Base-by-base conservation (phyloP, 2,888 invertebrate genomes). In the Drosophila macrospina region DNA sequence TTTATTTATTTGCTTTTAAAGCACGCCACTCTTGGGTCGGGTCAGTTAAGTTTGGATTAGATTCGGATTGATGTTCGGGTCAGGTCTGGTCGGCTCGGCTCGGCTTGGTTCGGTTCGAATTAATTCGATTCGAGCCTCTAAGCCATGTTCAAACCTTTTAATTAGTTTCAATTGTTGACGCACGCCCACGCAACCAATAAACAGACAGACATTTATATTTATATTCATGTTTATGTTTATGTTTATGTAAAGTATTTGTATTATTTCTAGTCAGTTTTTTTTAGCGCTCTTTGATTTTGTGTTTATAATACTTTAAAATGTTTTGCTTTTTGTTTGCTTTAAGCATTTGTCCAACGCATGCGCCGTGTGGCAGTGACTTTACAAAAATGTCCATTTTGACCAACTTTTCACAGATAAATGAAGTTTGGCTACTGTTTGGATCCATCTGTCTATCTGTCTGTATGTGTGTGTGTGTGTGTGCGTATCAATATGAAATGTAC, bases 1-100 rank as follows among this genome's bases (percentile, higher is more conserved):
- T 88, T 83, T 80, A 89, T 89, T 85, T 89, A 83, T 83, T 88
- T 84, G 69, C 74, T 77, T 83, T 81, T 64, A 85, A 83, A 86
- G 83, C 80, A 80, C 83, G 77, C 82, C 88, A 74, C 79, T 79
- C 79, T 78, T 55, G 61, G 78, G 32, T 71, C 77, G 50, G 66
- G 69, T 73, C 74, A 56, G 62, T 41, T 51, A 24, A 26, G 30
- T 60, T 30, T 42, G 30, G 55, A 30, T 26, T 45, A 2, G 44
- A 60, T 10, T 44, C 37, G 51, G 15, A 1, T 42, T 26, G 5
- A 16, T 15, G 20, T 24, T 47, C 47, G 30, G 15, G 8, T 45
- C 55, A 24, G 15, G 28, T 41, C 20, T 13, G 28, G 15, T 28
- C 28, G 28, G 8, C 28, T 28, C 28, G 20, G 8, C 28, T 45